Base-by-base conservation (phyloP, 2,888 invertebrate genomes). In the Eupithecia vulgata region DNA sequence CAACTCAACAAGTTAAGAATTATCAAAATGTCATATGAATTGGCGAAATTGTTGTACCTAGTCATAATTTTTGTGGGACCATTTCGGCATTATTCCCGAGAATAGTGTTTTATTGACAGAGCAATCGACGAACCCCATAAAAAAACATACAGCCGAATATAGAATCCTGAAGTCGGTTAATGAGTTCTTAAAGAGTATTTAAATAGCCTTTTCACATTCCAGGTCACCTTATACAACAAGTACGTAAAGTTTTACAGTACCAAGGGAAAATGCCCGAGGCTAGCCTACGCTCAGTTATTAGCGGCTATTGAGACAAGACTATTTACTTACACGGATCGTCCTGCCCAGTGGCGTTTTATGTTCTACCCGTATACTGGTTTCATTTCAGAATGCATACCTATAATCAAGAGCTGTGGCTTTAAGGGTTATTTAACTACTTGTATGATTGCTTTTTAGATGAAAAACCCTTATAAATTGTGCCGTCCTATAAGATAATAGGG, bases 251-350 rank as follows among this genome's bases (percentile, higher is more conserved):
- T 93, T 90, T 88, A 86, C 85, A 79, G 80, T 81, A 78, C 81
- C 83, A 84, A 85, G 86, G 85, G 87, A 87, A 87, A 87, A 81
- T 87, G 92, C 93, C 90, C 80, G 86, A 82, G 87, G 93, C 87
- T 81, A 84, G 90, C 90, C 91, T 90, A 90, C 86, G 82, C 85
- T 84, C 89, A 87, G 88, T 92, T 92, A 93, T 92, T 90, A 91
- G 88, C 88, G 90, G 84, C 86, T 86, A 90, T 88, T 87, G 88
- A 88, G 87, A 94, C 94, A 94, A 82, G 92, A 91, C 87, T 93
- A 93, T 92, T 93, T 94, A 93, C 93, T 94, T 91, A 93, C 82
- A 79, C 82, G 80, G 85, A 80, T 82, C 83, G 83, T 84, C 80
- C 85, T 83, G 83, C 87, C 88, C 85, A 83, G 73, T 83, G 86